These are phyloP conservation scores for Tolmerus cingulatus DNA, from an alignment of 2,888 invertebrate species.

Conservation along the genomic window DNA sequence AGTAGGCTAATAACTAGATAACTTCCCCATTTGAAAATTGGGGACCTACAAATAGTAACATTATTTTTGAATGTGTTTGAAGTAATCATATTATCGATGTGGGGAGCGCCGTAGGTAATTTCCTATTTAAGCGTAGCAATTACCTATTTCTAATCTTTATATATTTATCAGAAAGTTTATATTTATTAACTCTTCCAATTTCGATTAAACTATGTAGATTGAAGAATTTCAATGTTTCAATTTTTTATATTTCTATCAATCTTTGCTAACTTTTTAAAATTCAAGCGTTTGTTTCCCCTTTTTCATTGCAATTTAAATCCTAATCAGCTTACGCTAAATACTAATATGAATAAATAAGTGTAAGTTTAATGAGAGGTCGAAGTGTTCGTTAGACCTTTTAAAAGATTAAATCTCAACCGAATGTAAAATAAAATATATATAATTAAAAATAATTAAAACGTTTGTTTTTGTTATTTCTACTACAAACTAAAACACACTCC, in stretches of 20 bases:
- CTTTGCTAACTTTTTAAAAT: not conserved
- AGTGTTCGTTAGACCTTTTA: not conserved
- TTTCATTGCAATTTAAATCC: not conserved
- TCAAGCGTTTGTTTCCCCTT: not conserved
- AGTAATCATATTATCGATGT: no score
- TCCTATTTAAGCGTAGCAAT: not conserved
- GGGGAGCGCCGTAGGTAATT: no score
- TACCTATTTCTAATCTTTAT: not conserved
- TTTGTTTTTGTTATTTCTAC: not conserved
- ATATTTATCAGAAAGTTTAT: not conserved
- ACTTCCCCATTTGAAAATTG: no score
- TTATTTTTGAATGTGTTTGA: no score
- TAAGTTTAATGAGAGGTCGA: not conserved
- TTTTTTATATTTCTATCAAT: not conserved
- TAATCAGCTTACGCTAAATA: not conserved
- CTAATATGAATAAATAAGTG: not conserved
- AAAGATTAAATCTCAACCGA: not conserved
- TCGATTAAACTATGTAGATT: not conserved
- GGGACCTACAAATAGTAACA: no score
- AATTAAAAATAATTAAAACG: not conserved
- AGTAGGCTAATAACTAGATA: no score
- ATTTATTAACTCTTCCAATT: not conserved
- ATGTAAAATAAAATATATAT: not conserved
- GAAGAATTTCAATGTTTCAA: not conserved
- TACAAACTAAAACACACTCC: not conserved